Evolutionary conservation across 2,888 invertebrate genomes (phyloP), one percentile per base, ranked within the genome.

Genomic region (Automeris io): DNA sequence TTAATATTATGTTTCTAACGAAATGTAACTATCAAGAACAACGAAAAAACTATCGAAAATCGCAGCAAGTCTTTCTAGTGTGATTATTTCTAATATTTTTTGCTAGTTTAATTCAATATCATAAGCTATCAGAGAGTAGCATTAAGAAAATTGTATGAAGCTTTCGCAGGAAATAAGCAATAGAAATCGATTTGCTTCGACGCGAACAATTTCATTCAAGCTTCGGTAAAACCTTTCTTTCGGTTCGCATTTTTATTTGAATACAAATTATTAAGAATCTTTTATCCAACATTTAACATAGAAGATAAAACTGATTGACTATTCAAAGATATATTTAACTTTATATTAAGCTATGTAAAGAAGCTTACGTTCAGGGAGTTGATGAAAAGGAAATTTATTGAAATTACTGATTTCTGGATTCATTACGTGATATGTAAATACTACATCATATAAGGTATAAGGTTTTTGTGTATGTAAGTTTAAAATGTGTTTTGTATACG

Each of bases 101-200:
- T n/a, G 29, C 16, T 29, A 31, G 39, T 49, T 45, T 54, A 54
- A 61, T 57, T 54, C 53, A 57, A 55, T 56, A 54, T 70, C 59
- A 67, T 73, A 70, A 72, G 64, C 70, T 71, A 67, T 70, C 69
- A 67, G 69, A 64, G 68, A 67, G 68, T 69, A 68, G 68, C 71
- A 72, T 75, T 74, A 74, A 69, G 72, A 71, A 67, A 74, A 75
- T 72, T 70, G 75, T 64, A 66, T 58, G 64, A 60, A 71, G 63
- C 66, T 71, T 67, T 68, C 47, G 56, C 54, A 71, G 69, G 70
- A 71, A 75, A 73, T 71, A 67, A 76, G 73, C 73, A 72, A 72
- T 74, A 72, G 72, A 71, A 76, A 72, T 74, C 71, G 70, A 16
- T 76, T 76, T 70, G 66, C 64, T 70, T 54, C 57, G 63, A 65